Percentiles rank a stretch among this genome's conserved stretches.
Conservation (phyloP, 2,888 invertebrate genomes). For the Sepioteuthis lessoniana region DNA sequence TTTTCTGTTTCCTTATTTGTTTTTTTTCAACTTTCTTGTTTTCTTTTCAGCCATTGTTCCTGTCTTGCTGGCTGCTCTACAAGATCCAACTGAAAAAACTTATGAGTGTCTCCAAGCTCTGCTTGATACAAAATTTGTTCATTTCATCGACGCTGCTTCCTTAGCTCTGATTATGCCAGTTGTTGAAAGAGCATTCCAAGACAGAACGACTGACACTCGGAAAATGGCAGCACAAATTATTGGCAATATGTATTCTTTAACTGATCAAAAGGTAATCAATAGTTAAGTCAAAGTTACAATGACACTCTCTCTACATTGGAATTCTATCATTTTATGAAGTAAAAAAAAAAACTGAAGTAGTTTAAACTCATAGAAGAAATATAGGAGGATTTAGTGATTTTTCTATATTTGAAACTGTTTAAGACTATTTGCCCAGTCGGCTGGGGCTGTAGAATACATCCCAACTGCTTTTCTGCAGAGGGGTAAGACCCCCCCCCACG, state of each 20-base stretch:
- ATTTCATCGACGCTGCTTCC: conserved; percentile 99
- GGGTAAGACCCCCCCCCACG: no score
- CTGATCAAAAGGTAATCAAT: conserved; percentile 87
- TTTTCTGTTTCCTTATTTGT: not conserved
- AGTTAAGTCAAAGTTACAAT: not conserved
- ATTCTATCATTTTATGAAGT: no score
- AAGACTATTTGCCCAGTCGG: no score
- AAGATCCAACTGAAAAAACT: conserved; percentile 96
- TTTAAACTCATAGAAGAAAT: no score
- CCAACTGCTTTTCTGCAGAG: no score
- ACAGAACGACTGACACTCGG: conserved; percentile 96
- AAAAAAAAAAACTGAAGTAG: no score
- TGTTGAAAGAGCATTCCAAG: conserved; percentile 96
- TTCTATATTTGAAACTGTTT: no score
- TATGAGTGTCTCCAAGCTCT: conserved; percentile 93
- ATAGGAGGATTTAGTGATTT: no score
- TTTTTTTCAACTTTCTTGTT: not conserved
- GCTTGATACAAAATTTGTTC: conserved; percentile 86
- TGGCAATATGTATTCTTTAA: conserved; percentile 99
- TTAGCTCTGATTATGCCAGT: conserved; percentile 99
- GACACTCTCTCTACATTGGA: no score
- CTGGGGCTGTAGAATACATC: no score
- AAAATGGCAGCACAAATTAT: conserved; percentile 99
- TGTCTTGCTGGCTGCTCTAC: conserved; percentile 87
- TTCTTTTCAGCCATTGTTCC: conserved; percentile 75